These are phyloP conservation scores for Strigamia crassipes DNA, from an alignment of 2,888 invertebrate genomes.

Conservation along the genomic window DNA sequence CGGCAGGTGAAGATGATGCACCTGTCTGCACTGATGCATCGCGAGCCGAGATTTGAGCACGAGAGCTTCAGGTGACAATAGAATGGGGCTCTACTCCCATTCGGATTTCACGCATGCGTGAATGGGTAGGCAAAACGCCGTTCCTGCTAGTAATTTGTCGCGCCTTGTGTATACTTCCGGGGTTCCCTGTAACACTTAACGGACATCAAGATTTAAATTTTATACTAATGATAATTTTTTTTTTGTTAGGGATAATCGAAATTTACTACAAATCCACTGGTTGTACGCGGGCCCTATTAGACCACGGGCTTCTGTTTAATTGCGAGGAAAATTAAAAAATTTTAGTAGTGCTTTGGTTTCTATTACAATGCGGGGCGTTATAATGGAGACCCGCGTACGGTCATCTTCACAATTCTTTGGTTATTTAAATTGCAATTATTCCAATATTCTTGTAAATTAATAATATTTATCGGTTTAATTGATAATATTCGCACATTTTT, in stretches of 20 bases:
- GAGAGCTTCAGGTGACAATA: conserved; percentile 36
- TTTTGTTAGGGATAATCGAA: background rate
- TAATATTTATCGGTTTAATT: no score
- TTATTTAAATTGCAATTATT: no score
- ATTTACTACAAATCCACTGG: no score
- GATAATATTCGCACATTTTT: no score
- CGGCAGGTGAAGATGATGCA: conserved; percentile 42
- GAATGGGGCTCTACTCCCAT: conserved; percentile 37
- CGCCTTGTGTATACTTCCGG: conserved; percentile 14
- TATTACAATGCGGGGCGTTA: no score
- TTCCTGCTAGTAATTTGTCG: conserved; percentile 17
- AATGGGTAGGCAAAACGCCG: conserved; percentile 19
- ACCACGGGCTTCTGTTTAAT: no score
- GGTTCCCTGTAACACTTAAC: conserved; percentile 11
- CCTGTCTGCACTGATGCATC: conserved; percentile 38
- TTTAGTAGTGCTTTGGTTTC: no score
- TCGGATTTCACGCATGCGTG: conserved; percentile 40
- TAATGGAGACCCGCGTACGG: no score
- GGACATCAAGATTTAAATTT: conserved; percentile 19
- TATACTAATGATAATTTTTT: background rate
- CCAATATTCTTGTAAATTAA: no score
- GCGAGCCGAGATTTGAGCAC: conserved; percentile 34
- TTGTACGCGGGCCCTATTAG: no score
- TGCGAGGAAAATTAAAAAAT: no score
- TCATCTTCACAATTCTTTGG: no score